phyloP scores from a whole-genome alignment of 2,113 vertebrate species.

The Cinclus mexicanus region DNA sequence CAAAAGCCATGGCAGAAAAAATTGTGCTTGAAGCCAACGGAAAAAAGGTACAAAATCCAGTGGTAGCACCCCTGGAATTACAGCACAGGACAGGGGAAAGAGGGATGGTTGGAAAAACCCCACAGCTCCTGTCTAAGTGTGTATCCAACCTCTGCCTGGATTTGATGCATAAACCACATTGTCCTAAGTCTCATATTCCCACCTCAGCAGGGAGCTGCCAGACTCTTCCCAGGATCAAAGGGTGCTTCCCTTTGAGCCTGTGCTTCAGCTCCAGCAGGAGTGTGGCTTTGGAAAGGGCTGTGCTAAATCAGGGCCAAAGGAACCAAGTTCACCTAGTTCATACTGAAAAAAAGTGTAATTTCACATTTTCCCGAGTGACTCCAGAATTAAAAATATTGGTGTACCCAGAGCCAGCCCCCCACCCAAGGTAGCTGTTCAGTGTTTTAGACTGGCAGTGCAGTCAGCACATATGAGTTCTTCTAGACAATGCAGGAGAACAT shows the following conservation, averaged over 20 bases:
- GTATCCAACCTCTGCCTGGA: neutral
- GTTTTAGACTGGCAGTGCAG: neutral
- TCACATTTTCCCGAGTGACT: neutral
- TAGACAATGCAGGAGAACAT: neutral
- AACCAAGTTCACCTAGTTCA: neutral
- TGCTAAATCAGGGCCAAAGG: neutral
- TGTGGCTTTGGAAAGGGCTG: neutral
- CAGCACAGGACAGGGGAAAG: neutral
- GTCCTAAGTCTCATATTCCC: neutral
- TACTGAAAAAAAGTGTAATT: neutral
- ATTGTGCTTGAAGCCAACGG: slow-evolving; percentile 9
- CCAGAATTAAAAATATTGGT: neutral
- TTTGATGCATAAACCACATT: neutral
- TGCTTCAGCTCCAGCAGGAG: neutral
- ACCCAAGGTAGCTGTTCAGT: neutral
- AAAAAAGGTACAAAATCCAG: neutral
- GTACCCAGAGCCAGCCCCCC: neutral
- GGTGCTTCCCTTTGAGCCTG: neutral
- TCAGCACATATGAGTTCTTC: neutral
- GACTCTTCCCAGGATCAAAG: neutral
- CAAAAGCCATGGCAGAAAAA: slow-evolving; percentile 38
- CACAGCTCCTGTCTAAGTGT: neutral
- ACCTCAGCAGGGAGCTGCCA: neutral
- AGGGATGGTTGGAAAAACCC: neutral
- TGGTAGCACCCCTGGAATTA: neutral